Conservation (phyloP, 2,113 vertebrate species). For the Cephalophus harveyi region DNA sequence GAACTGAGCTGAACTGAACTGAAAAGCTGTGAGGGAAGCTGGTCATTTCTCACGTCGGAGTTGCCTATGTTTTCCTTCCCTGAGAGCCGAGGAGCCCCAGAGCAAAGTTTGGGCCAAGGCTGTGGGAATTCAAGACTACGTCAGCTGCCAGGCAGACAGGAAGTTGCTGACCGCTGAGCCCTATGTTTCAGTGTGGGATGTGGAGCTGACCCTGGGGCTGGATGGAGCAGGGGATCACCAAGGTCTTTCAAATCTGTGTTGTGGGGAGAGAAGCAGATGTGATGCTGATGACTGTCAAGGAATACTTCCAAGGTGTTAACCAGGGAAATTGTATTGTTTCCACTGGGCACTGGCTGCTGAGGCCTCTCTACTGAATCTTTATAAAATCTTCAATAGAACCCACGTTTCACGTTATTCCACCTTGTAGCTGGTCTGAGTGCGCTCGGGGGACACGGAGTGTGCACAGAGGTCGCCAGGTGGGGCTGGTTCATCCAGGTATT, state of each 20-base stretch:
- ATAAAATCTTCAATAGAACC: neutral
- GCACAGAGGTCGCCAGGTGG: neutral
- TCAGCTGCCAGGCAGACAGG: no score
- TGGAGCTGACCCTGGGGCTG: no score
- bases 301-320: neutral
- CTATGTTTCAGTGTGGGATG: no score
- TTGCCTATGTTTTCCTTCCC: neutral
- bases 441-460: no score
- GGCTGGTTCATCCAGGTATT: neutral
- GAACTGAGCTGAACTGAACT: neutral
- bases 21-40: neutral
- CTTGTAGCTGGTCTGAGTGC: no score
- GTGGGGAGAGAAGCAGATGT: neutral
- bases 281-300: neutral
- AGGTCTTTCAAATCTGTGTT: neutral
- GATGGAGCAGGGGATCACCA: neutral
- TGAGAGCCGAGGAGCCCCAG: neutral
- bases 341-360: neutral
- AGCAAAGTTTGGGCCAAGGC: neutral
- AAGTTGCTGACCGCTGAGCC: rapidly evolving
- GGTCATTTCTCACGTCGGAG: rapidly evolving
- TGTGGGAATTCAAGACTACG: neutral
- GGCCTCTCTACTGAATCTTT: neutral
- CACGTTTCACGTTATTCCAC: rapidly evolving
- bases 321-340: neutral